phyloP scores from a whole-genome alignment of 2,113 vertebrate genomes.

The Cebidichthys violaceus region DNA sequence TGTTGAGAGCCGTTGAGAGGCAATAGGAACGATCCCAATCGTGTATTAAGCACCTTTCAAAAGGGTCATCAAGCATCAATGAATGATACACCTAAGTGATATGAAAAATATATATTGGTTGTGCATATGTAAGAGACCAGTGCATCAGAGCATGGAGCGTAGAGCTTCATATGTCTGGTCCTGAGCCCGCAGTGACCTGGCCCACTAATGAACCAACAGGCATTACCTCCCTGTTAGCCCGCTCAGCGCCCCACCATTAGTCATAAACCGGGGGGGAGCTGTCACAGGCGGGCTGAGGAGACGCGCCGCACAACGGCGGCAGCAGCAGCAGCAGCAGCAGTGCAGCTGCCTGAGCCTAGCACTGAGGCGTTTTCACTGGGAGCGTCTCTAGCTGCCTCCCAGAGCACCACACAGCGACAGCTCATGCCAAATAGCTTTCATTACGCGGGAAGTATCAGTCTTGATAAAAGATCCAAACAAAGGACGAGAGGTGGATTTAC shows the following conservation, averaged over 20 bases:
- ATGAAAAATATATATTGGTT: constrained; percentile 2
- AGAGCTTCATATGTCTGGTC: constrained; percentile 32
- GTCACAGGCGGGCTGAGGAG: constrained; percentile 60
- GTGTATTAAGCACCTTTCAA: not conserved
- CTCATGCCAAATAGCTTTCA: constrained; percentile 79
- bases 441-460: constrained; percentile 72
- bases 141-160: not conserved
- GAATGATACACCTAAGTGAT: not conserved
- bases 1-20: not conserved
- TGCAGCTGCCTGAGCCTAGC: constrained; percentile 39
- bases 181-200: constrained; percentile 62
- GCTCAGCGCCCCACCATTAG: constrained; percentile 71
- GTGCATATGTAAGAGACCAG: not conserved
- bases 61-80: constrained; percentile 18
- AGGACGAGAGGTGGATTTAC: constrained; percentile 72
- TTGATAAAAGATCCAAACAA: constrained; percentile 81
- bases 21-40: not conserved
- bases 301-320: constrained; percentile 54
- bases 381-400: constrained; percentile 69
- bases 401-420: constrained; percentile 60
- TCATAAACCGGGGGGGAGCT: constrained; percentile 71
- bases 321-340: constrained; percentile 21
- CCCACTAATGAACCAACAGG: constrained; percentile 73
- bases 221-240: constrained; percentile 74
- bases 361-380: constrained; percentile 54